phyloP scores from a whole-genome alignment of 2,888 invertebrate genomes.

The Phengaris arion region DNA sequence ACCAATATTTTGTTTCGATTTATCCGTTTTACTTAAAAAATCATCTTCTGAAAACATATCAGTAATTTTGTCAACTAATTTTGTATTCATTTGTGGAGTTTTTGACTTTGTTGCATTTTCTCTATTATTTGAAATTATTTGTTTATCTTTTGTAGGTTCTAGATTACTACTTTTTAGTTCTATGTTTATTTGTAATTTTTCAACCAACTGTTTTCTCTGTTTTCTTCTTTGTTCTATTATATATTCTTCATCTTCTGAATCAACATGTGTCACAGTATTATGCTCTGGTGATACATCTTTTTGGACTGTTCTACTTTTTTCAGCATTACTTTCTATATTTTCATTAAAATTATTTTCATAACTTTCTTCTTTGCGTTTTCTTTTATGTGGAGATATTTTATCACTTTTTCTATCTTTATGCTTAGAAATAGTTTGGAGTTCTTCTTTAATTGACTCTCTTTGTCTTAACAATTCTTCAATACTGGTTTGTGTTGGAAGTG shows the following conservation, averaged over 20 bases:
- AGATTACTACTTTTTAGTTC: slow-evolving; percentile 34
- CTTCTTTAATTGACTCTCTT: slow-evolving; percentile 58
- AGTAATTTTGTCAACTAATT: slow-evolving; percentile 71
- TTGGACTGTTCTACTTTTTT: slow-evolving; percentile 32
- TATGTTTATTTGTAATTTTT: slow-evolving; percentile 54
- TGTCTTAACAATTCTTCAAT: slow-evolving; percentile 63
- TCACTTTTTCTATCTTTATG: slow-evolving; percentile 42
- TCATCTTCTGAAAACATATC: slow-evolving; percentile 96
- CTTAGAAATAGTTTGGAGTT: slow-evolving; percentile 56
- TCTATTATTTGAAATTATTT: slow-evolving; percentile 43
- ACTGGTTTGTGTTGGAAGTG: slow-evolving; percentile 52
- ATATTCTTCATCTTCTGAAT: slow-evolving; percentile 92
- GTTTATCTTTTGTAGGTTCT: slow-evolving; percentile 41
- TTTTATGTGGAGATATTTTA: slow-evolving; percentile 44
- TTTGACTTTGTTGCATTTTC: slow-evolving; percentile 22
- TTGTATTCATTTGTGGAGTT: slow-evolving; percentile 58
- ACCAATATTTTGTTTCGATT: slow-evolving; percentile 49
- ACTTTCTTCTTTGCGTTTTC: slow-evolving; percentile 43
- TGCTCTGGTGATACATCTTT: slow-evolving; percentile 65
- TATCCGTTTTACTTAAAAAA: slow-evolving; percentile 78
- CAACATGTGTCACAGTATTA: slow-evolving; percentile 79
- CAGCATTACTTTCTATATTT: slow-evolving; percentile 40
- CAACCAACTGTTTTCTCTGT: slow-evolving; percentile 91
- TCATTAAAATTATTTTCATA: slow-evolving; percentile 41
- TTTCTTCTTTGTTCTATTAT: slow-evolving; percentile 93